These are phyloP conservation scores for Chionoecetes opilio DNA, from an alignment of 1,140 invertebrate species.

Conservation along the genomic window DNA sequence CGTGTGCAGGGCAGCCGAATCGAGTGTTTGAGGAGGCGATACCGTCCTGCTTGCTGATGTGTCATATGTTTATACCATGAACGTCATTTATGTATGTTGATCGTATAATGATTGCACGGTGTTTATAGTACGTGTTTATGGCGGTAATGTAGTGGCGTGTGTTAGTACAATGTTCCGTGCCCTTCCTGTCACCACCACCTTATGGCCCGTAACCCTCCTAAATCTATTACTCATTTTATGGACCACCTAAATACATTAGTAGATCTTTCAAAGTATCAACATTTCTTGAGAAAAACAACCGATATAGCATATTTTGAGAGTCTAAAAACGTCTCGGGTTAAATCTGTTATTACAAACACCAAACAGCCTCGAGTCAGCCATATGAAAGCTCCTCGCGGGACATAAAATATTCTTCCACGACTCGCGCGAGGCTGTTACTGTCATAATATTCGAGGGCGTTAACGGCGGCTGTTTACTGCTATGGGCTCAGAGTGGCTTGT, in stretches of 20 bases:
- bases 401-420: background rate
- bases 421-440: background rate
- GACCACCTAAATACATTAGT: background rate
- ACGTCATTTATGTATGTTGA: too few species aligned
- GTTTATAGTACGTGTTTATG: too few species aligned
- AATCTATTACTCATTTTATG: conserved; percentile 14
- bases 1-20: too few species aligned
- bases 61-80: too few species aligned
- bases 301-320: background rate
- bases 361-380: background rate
- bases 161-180: too few species aligned
- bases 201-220: background rate
- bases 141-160: too few species aligned
- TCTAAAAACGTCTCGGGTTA: background rate
- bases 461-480: background rate
- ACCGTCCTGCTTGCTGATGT: too few species aligned
- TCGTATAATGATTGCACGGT: too few species aligned
- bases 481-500: background rate
- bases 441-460: conserved; percentile 48
- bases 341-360: conserved; percentile 6
- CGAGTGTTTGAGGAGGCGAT: too few species aligned
- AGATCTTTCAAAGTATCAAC: conserved; percentile 11
- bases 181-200: background rate
- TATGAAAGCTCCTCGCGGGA: background rate
- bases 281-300: background rate